phyloP scores from a whole-genome alignment of 2,888 invertebrate species.

The Limnephilus marmoratus region DNA sequence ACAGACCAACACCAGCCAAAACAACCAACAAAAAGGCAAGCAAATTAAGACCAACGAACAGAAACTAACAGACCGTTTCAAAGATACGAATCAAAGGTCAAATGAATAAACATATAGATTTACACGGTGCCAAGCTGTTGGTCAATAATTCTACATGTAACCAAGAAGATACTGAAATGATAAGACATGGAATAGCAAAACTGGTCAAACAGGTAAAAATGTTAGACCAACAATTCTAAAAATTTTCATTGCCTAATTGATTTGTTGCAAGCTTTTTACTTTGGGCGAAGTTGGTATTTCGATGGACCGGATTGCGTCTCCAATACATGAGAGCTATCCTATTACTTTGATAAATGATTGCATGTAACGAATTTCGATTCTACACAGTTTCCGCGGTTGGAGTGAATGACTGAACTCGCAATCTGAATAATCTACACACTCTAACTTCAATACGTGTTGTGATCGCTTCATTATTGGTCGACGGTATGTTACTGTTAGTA shows the following conservation, averaged over 20 bases:
- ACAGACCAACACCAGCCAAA: slow-evolving; percentile 42
- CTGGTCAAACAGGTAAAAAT: neutral
- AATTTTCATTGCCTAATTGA: neutral
- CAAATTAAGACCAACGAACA: slow-evolving; percentile 27
- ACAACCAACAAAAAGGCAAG: neutral
- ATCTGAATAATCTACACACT: slow-evolving; percentile 48
- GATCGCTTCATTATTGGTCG: slow-evolving; percentile 35
- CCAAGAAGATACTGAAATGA: neutral
- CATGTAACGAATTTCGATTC: slow-evolving; percentile 53
- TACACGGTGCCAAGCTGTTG: neutral
- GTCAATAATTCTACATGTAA: neutral
- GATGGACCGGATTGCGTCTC: neutral
- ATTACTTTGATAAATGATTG: slow-evolving; percentile 62
- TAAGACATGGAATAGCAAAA: neutral
- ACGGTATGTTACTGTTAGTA: neutral
- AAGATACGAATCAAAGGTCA: neutral
- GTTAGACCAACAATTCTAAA: neutral
- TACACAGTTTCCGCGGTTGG: slow-evolving; percentile 48
- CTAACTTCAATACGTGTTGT: slow-evolving; percentile 20
- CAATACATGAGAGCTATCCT: slow-evolving; percentile 49
- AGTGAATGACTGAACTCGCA: slow-evolving; percentile 31
- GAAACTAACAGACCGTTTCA: neutral
- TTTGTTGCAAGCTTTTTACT: neutral
- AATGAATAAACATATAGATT: neutral
- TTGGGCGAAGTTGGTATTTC: neutral